A percentile compares a stretch with the other conserved stretches of the same genome.
Evolutionary conservation across 2,888 invertebrate genomes (phyloP).

Genomic region (Fragum whitleyi): DNA sequence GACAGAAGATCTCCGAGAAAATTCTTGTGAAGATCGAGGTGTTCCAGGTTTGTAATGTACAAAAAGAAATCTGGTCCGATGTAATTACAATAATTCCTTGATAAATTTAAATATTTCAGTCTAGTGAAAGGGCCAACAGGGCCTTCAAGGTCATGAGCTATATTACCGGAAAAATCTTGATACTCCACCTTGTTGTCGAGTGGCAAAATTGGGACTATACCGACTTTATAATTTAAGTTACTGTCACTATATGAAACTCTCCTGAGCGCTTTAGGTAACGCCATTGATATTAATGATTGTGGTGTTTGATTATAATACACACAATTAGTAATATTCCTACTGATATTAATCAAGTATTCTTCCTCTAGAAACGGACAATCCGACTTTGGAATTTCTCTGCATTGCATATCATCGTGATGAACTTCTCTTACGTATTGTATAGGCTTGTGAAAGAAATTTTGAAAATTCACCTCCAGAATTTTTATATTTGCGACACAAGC

Average conservation of each 20-base stretch:
- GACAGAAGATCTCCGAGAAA: constrained; percentile 16
- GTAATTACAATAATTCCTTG: constrained; percentile 24
- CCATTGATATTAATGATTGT: neutral
- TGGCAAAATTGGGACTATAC: neutral
- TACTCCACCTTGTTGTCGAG: constrained; percentile 7
- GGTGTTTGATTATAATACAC: neutral
- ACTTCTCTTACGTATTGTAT: neutral
- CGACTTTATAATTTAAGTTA: constrained; percentile 8
- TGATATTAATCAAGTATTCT: neutral
- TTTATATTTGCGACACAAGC: neutral
- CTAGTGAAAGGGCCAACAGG: constrained; percentile 13
- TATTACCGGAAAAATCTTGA: constrained; percentile 23
- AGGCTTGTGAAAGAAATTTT: neutral
- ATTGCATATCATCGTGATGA: neutral
- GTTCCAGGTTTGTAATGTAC: neutral
- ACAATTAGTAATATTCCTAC: neutral
- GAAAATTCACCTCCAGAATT: neutral
- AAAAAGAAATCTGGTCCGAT: constrained; percentile 6
- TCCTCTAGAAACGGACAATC: neutral
- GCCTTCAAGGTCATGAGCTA: constrained; percentile 15
- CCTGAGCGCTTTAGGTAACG: neutral
- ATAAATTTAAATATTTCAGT: constrained; percentile 33
- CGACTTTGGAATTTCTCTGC: neutral
- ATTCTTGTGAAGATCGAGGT: neutral
- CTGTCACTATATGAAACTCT: neutral